Conservation (phyloP, 2,113 vertebrate species). For the Leptosomus discolor region DNA sequence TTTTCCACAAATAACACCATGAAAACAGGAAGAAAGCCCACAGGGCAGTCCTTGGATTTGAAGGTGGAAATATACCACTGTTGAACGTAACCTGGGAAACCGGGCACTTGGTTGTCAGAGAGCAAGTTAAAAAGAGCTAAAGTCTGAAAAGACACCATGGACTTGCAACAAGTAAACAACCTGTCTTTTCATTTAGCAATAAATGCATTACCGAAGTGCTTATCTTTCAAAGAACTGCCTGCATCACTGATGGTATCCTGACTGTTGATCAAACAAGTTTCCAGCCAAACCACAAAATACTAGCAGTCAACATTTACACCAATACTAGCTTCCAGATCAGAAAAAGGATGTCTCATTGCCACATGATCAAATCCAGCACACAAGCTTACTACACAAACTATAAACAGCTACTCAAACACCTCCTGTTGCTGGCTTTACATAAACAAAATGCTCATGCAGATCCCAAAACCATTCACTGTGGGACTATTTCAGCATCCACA, state of each 20-base stretch:
- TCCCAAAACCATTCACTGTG: not conserved
- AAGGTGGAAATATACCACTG: not conserved
- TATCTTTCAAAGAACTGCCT: not conserved
- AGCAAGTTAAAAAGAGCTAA: not conserved
- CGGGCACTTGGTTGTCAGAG: not conserved
- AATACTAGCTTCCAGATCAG: not conserved
- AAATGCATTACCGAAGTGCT: not conserved
- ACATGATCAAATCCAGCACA: not conserved
- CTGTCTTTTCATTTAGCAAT: not conserved
- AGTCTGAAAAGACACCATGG: not conserved
- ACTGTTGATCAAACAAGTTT: not conserved
- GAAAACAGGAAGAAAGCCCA: slow-evolving; percentile 23
- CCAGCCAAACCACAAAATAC: not conserved
- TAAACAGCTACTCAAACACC: slow-evolving; percentile 11
- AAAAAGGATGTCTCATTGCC: slow-evolving; percentile 29
- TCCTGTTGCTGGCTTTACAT: not conserved
- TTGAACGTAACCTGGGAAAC: slow-evolving; percentile 9
- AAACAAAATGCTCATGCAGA: not conserved
- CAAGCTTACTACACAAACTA: not conserved
- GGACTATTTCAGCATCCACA: not conserved
- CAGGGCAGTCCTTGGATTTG: not conserved
- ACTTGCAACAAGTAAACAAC: not conserved
- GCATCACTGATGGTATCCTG: not conserved
- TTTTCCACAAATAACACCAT: slow-evolving; percentile 16
- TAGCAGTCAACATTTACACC: not conserved